phyloP scores from a whole-genome alignment of 2,113 vertebrate species.

The Pelodiscus sinensis region DNA sequence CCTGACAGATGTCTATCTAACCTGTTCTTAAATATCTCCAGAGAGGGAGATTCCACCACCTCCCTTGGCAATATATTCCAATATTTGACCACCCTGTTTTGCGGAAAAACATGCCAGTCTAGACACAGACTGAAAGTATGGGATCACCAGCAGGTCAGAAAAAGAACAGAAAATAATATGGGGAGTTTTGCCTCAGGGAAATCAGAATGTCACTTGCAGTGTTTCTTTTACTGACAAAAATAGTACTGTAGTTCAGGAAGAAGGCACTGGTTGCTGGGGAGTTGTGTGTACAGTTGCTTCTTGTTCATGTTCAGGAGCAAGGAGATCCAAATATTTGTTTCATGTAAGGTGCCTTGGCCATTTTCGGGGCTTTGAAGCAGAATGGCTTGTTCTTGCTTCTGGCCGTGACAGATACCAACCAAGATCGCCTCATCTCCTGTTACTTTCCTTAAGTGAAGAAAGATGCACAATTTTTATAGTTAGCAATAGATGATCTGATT shows the following conservation, averaged over 20 bases:
- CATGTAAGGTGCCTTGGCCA: constrained; percentile 2
- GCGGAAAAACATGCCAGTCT: too few relatives aligned
- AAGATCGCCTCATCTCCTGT: not conserved
- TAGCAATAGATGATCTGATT: not conserved
- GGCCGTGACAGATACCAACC: not conserved
- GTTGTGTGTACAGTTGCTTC: not conserved
- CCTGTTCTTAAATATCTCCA: too few relatives aligned
- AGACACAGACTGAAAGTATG: too few relatives aligned
- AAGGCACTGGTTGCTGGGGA: not conserved
- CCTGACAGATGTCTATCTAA: too few relatives aligned
- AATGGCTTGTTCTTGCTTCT: constrained; percentile 1
- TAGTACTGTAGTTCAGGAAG: not conserved
- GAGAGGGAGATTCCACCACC: too few relatives aligned
- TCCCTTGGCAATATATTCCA: too few relatives aligned
- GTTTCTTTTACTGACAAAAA: not conserved
- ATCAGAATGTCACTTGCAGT: not conserved
- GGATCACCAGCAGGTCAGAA: not conserved
- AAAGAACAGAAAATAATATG: not conserved
- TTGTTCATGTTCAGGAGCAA: not conserved
- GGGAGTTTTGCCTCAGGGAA: not conserved
- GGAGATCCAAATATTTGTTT: not conserved
- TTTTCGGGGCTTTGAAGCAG: constrained; percentile 35
- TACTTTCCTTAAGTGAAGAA: not conserved
- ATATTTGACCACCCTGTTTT: too few relatives aligned
- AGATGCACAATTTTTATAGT: not conserved